A percentile compares a stretch with the other conserved stretches of the same genome.
These are phyloP conservation scores for Eonycteris spelaea DNA, from an alignment of 2,113 vertebrate genomes.

Conservation along the genomic window DNA sequence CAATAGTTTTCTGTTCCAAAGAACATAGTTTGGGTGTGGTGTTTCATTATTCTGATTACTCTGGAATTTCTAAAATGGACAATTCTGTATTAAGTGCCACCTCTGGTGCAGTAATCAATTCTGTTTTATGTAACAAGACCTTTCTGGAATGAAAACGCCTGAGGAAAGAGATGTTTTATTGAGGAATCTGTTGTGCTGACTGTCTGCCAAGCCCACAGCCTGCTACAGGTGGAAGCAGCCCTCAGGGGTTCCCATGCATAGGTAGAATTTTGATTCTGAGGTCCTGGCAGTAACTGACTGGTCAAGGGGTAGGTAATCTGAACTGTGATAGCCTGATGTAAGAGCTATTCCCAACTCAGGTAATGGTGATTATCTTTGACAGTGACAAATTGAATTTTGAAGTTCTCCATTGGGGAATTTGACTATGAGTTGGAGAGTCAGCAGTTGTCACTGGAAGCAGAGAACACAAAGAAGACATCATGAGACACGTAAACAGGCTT, in stretches of 20 bases:
- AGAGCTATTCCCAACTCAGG: not conserved
- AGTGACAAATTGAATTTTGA: not conserved
- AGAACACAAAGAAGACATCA: not conserved
- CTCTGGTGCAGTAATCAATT: conserved; percentile 51
- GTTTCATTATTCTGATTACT: conserved; percentile 42
- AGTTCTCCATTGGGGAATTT: not conserved
- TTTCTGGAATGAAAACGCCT: conserved; percentile 55
- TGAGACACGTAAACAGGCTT: not conserved
- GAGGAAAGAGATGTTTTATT: conserved; percentile 46
- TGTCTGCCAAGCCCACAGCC: conserved; percentile 33
- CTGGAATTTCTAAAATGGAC: conserved; percentile 50
- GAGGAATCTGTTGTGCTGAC: conserved; percentile 38
- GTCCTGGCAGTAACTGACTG: not conserved
- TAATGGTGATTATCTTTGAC: conserved; percentile 31
- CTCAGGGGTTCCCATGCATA: not conserved
- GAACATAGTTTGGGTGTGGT: not conserved
- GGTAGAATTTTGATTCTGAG: conserved; percentile 22
- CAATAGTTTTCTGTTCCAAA: not conserved
- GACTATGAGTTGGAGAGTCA: not conserved
- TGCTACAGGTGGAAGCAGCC: not conserved
- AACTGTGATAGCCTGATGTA: not conserved
- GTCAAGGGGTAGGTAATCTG: not conserved
- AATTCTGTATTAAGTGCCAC: conserved; percentile 28
- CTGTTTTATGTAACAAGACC: conserved; percentile 49
- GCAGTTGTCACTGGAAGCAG: not conserved